Percentiles rank a stretch among this genome's conserved stretches.
Evolutionary conservation across 1,140 invertebrate species (phyloP).

Genomic region (Lasioglossum albipes): DNA sequence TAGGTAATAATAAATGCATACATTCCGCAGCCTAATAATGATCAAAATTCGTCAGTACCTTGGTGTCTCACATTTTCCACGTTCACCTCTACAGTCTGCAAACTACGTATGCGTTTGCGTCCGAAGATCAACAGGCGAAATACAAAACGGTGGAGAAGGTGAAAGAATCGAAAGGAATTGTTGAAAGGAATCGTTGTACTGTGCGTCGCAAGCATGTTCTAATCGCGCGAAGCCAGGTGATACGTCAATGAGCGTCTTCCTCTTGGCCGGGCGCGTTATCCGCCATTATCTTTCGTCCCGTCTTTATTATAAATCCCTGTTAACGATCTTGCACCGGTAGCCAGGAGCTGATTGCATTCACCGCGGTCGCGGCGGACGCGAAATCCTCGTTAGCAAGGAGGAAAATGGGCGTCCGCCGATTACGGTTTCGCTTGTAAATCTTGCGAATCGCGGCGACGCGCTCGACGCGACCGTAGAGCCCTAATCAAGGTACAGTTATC

Average conservation of each 20-base stretch:
- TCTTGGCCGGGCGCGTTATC: background rate
- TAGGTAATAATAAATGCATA: no score
- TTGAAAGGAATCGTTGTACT: background rate
- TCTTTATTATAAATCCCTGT: constrained; percentile 7
- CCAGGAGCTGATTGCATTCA: background rate
- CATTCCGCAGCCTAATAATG: no score
- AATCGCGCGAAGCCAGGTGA: constrained; percentile 22
- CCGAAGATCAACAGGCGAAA: no score
- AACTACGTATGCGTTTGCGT: no score
- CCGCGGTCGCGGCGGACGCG: background rate
- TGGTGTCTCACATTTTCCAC: no score
- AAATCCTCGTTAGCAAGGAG: background rate
- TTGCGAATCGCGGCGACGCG: no score
- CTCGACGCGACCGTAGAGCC: no score
- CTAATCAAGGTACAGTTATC: constrained; percentile 34
- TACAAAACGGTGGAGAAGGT: no score
- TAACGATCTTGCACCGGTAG: background rate
- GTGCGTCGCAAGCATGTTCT: constrained; percentile 43
- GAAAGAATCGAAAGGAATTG: no score
- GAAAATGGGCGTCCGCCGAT: background rate
- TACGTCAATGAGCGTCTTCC: constrained; percentile 31
- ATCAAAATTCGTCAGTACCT: no score
- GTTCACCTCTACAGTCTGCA: no score
- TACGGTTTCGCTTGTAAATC: constrained; percentile 7
- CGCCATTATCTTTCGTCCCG: background rate